These are phyloP conservation scores for Lepidocyrtoides sp. DNA, from an alignment of 2,888 invertebrate genomes.

Conservation along the genomic window DNA sequence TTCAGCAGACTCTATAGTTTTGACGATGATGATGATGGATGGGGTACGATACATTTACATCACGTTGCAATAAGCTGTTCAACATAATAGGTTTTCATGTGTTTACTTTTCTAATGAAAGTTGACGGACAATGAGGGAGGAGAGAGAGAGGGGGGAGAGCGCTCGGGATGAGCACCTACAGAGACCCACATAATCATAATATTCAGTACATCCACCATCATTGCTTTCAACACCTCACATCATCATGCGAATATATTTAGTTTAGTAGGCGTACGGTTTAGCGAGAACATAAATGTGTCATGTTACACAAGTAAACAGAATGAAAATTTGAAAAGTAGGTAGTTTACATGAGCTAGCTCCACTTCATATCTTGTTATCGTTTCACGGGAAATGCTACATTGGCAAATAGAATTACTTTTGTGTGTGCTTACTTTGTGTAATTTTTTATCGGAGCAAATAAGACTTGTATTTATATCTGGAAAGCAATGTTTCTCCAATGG, in stretches of 20 bases:
- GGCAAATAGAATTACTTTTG: too few relatives aligned
- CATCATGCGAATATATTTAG: conserved; percentile 3
- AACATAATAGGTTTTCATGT: conserved; percentile 31
- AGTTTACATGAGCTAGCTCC: background rate
- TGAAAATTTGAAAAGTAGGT: background rate
- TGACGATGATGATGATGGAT: conserved; percentile 16
- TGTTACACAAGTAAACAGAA: background rate
- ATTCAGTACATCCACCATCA: background rate
- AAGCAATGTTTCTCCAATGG: too few relatives aligned
- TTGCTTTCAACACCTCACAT: background rate
- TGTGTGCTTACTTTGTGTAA: background rate
- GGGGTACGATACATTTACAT: background rate
- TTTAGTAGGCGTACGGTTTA: background rate
- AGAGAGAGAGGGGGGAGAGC: too few relatives aligned
- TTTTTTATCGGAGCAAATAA: background rate
- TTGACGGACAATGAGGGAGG: conserved; percentile 19
- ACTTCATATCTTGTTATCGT: background rate
- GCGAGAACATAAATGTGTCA: conserved; percentile 32
- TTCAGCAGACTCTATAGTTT: background rate
- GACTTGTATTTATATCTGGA: background rate
- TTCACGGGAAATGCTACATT: background rate
- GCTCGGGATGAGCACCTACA: conserved; percentile 27
- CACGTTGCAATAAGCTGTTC: background rate
- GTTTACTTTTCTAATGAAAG: conserved; percentile 48
- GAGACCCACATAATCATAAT: background rate